A percentile compares a stretch with the other conserved stretches of the same genome.
Conservation (phyloP, 1,140 invertebrate species). For the Neodiprion fabricii region DNA sequence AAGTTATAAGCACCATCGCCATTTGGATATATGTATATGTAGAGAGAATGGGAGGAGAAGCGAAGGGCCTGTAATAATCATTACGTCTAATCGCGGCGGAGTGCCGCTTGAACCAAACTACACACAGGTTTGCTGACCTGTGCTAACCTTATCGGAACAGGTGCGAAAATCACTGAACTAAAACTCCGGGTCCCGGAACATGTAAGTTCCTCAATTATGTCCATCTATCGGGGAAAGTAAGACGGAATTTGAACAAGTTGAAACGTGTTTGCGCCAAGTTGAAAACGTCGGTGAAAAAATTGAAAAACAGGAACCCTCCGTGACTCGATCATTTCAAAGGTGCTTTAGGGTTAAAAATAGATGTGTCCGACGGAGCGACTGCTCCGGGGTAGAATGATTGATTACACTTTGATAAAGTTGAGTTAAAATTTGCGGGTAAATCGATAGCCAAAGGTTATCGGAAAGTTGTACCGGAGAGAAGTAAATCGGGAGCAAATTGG, state of each 20-base stretch:
- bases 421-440: too few relatives aligned
- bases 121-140: not conserved
- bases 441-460: too few relatives aligned
- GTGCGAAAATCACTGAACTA: not conserved
- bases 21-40: not conserved
- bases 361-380: too few relatives aligned
- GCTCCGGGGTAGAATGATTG: too few relatives aligned
- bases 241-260: not conserved
- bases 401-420: too few relatives aligned
- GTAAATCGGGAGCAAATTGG: not conserved
- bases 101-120: not conserved
- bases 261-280: not conserved
- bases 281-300: not conserved
- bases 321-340: not conserved
- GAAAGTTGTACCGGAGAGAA: too few relatives aligned
- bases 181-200: too few relatives aligned
- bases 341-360: not conserved
- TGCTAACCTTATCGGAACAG: not conserved
- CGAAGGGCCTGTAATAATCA: not conserved
- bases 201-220: too few relatives aligned
- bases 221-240: not conserved
- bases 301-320: not conserved
- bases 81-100: not conserved
- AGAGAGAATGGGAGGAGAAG: not conserved
- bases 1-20: conserved; percentile 7